Conservation (phyloP, 2,113 vertebrate species). For the Mormyrus iriodes region DNA sequence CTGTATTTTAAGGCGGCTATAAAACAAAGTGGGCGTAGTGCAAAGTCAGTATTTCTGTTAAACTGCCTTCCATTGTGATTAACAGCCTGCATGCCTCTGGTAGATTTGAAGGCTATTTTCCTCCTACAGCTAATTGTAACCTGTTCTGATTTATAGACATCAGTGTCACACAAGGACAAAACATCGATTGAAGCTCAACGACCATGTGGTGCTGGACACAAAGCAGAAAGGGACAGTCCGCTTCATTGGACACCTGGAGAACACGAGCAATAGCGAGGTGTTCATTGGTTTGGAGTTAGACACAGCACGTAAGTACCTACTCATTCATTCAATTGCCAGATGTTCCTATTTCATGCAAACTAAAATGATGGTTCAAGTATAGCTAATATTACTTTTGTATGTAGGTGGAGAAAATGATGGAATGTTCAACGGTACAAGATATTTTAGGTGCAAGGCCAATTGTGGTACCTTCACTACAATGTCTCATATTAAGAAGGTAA, state of each 20-base stretch:
- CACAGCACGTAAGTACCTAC: slow-evolving; percentile 8
- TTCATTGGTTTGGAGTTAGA: slow-evolving; percentile 20
- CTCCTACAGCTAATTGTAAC: neutral
- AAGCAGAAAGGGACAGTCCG: slow-evolving; percentile 2
- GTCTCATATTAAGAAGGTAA: slow-evolving; percentile 13
- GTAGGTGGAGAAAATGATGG: slow-evolving; percentile 23
- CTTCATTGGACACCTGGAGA: slow-evolving; percentile 11
- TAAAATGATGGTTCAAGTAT: neutral
- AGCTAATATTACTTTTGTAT: neutral
- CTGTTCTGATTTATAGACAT: neutral
- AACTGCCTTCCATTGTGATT: neutral
- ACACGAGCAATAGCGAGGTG: neutral
- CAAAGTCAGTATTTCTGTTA: neutral
- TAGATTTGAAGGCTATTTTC: neutral
- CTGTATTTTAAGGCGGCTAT: neutral
- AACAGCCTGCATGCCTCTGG: neutral
- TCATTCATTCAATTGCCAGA: neutral
- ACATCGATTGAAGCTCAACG: slow-evolving; percentile 15
- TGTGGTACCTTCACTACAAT: slow-evolving; percentile 18
- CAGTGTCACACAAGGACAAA: neutral
- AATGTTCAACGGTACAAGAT: slow-evolving; percentile 2
- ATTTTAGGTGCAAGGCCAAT: slow-evolving; percentile 14
- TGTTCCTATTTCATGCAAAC: neutral
- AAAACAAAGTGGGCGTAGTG: neutral
- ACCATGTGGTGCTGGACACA: slow-evolving; percentile 1